Evolutionary conservation across 2,797 vertebrate species (phyloP), one percentile per base, ranked within the genome.

Genomic region (Malurus splendens): DNA sequence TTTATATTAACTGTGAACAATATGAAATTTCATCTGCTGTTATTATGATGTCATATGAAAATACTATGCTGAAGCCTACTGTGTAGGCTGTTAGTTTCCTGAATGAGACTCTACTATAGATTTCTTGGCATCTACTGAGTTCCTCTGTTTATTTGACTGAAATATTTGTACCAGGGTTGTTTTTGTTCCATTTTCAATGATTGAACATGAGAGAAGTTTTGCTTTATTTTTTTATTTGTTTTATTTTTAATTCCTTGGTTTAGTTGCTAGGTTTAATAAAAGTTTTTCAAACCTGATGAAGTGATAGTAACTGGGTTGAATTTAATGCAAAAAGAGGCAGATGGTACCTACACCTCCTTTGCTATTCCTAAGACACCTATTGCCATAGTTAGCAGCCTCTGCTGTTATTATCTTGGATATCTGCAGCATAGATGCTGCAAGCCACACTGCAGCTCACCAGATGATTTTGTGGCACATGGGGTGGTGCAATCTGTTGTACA

Each of bases 1-100:
- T 92, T 90, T 61, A 60, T 90, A 90, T 94, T 90, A 32, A 81
- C 59, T 60, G 36, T 64, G 61, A 92, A 92, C 73, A 89, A 72
- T 71, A 57, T 64, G 54, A 77, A 86, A 83, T 92, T 88, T 89
- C 54, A 7, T 70, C 73, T 56, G 52, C 75, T 87, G 73, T 77
- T 73, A 10, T 41, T 83, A 75, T 39, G 18, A 48, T 74, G 61
- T 85, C 55, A n/a, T 39, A 75, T 13, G n/a, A 90, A 91, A 87
- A 86, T 82, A 41, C 47, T 64, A 0, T 36, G 61, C 81, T 88
- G 83, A 88, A 81, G 48, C 41, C 74, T 78, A 10, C 74, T 57
- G 47, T 44, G 47, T n/a, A 90, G 71, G 51, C 17, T 74, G 30
- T 57, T 52, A 28, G 8, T 78, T 71, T 76, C 68, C 32, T 57